Base-by-base conservation (phyloP, 2,888 invertebrate genomes). In the Cheilosia pagana region DNA sequence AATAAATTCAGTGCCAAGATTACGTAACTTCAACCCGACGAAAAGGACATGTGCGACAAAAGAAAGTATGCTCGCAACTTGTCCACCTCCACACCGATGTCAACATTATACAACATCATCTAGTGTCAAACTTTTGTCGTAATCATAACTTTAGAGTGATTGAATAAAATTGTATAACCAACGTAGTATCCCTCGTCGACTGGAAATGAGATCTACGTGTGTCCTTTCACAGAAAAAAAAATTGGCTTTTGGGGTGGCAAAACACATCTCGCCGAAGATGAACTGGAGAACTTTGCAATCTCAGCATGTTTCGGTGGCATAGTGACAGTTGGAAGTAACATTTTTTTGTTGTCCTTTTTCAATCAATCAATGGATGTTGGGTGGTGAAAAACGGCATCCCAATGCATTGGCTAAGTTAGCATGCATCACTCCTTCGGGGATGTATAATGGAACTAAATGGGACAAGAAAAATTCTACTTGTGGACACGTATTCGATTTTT, bases 71-170 rank as follows among this genome's bases (percentile, higher is more conserved):
- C 21, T 41, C 12, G 14, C 12, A 52, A 52, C 25, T 25, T 52
- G 25, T 50, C 52, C 52, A 28, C 25, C 7, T 21, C 21, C 8
- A 28, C 12, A 50, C 10, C n/a, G 28, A 16, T 8, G 31, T 3
- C 53, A 53, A 14, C 53, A 16, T 28, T 31, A 16, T 25, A 31
- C 53, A 53, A 16, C 53, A 28, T 53, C 31, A 28, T 59, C 59
- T 14, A 3, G 43, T 23, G n/a, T 57, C 19, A 53, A 83, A 83
- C 43, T 83, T 74, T 78, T 68, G 63, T 45, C 70, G 74, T 79
- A 57, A 68, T 78, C 74, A 83, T 74, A 83, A 83, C 72, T 60
- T 63, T 43, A 39, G 31, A 70, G 62, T 45, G 63, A 79, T 78
- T 83, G 68, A 78, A 75, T 70, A 74, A 70, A 68, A 78, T 59